Evolutionary conservation across 2,113 vertebrate species (phyloP), one percentile per base, ranked within the genome.

Genomic region (Australoheros scitulus): DNA sequence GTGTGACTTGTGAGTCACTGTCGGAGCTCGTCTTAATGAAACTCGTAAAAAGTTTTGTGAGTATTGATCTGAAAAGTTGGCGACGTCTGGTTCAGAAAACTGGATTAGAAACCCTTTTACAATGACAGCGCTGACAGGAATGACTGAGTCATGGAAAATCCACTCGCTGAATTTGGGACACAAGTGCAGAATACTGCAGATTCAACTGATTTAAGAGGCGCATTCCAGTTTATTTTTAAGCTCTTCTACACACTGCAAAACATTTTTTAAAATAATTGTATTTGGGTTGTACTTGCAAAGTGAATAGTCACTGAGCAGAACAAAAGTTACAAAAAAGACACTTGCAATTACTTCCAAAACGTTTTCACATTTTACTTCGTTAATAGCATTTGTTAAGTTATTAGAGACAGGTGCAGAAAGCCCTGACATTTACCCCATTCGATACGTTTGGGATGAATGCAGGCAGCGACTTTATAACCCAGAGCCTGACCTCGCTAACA

Each of bases 11-110:
- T 11, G 41, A 22, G 11, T 65, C 6, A 29, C 6, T 57, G 36
- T 76, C 77, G 18, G 59, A 55, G 4, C 20, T 80, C 2, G 10
- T 83, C 32, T 76, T 43, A 38, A 41, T 38, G 52, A 58, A 24
- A 65, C 26, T 7, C 14, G 77, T 52, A 59, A 75, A 32, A 2
- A 13, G 38, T 58, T 75, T 43, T 13, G 56, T 2, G 34, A 63
- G 34, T 47, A 74, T 74, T 84, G 82, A 79, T 80, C 43, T 76
- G 32, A 26, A 82, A 55, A 61, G 41, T 10, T 2, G 14, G 7
- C 7, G 2, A 6, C 10, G 32, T 38, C 47, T 38, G 17, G 17
- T 26, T 38, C 3, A 24, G 10, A 61, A 6, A 6, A 72, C 20
- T 18, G 14, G 41, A 74, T 61, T 57, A 79, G 41, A 79, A 57